Conservation (phyloP, 2,888 invertebrate species). For the Geotrupes spiniger region DNA sequence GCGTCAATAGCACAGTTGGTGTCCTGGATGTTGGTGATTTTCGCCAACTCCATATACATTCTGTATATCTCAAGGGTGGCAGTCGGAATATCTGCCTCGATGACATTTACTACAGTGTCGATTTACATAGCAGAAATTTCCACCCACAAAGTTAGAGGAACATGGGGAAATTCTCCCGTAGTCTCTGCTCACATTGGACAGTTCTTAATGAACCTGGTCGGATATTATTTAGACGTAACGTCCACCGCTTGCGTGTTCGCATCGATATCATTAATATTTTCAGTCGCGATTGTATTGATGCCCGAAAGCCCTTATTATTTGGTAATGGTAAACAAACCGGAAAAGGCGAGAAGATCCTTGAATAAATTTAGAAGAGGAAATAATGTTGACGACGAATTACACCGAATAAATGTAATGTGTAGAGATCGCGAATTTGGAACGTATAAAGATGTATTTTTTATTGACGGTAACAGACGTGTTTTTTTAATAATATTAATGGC, state of each 20-base stretch:
- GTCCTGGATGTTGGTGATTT: constrained; percentile 28
- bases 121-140: constrained; percentile 38
- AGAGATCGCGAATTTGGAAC: constrained; percentile 34
- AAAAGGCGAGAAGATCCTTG: constrained; percentile 34
- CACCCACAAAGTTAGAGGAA: constrained; percentile 32
- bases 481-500: constrained; percentile 31
- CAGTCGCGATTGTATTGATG: constrained; percentile 46
- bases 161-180: constrained; percentile 26
- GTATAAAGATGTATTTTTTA: constrained; percentile 35
- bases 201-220: constrained; percentile 35
- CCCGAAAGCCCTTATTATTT: constrained; percentile 55
- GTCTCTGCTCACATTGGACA: constrained; percentile 25
- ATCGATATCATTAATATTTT: constrained; percentile 20
- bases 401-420: constrained; percentile 28
- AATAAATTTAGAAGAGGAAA: constrained; percentile 30
- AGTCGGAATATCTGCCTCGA: constrained; percentile 36
- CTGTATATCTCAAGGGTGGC: constrained; percentile 32
- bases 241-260: constrained; percentile 21
- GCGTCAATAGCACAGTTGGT: constrained; percentile 30
- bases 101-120: constrained; percentile 30
- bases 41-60: constrained; percentile 29
- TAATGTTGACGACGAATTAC: constrained; percentile 35
- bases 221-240: constrained; percentile 28
- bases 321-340: constrained; percentile 33
- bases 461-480: constrained; percentile 38